A percentile compares a stretch with the other conserved stretches of the same genome.
phyloP scores from a whole-genome alignment of 2,888 invertebrate species.

The Epinotia ramella region DNA sequence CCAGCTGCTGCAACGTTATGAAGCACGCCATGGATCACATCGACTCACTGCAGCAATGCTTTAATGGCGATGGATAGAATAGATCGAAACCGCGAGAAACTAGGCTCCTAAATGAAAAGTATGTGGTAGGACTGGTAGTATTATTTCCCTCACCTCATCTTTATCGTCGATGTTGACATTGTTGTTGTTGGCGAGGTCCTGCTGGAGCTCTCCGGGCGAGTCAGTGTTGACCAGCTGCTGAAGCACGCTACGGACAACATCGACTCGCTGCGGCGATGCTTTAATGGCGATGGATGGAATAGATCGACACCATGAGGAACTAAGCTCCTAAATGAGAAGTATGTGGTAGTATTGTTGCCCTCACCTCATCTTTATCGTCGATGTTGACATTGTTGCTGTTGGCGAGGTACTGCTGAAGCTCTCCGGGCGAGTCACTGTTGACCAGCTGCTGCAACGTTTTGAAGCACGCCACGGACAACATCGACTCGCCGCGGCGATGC shows the following conservation, averaged over 20 bases:
- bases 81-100: too few relatives aligned
- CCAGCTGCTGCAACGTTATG: conserved; percentile 91
- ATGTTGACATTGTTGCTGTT: conserved; percentile 92
- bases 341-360: too few relatives aligned
- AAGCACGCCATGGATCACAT: conserved; percentile 95
- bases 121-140: not conserved
- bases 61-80: too few relatives aligned
- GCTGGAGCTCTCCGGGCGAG: conserved; percentile 91
- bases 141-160: conserved; percentile 89
- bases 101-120: not conserved
- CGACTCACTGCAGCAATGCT: conserved; percentile 90
- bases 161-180: conserved; percentile 93
- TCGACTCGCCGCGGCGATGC: conserved; percentile 91
- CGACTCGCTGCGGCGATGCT: conserved; percentile 95
- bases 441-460: conserved; percentile 92
- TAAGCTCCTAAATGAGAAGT: too few relatives aligned
- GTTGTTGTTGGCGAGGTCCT: conserved; percentile 93
- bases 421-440: conserved; percentile 91
- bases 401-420: conserved; percentile 92
- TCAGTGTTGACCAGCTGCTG: conserved; percentile 92
- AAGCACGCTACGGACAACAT: conserved; percentile 95
- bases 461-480: conserved; percentile 94
- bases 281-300: too few relatives aligned
- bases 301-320: too few relatives aligned
- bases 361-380: conserved; percentile 95